phyloP scores from a whole-genome alignment of 1,140 invertebrate genomes.

The Ganaspis sp. region DNA sequence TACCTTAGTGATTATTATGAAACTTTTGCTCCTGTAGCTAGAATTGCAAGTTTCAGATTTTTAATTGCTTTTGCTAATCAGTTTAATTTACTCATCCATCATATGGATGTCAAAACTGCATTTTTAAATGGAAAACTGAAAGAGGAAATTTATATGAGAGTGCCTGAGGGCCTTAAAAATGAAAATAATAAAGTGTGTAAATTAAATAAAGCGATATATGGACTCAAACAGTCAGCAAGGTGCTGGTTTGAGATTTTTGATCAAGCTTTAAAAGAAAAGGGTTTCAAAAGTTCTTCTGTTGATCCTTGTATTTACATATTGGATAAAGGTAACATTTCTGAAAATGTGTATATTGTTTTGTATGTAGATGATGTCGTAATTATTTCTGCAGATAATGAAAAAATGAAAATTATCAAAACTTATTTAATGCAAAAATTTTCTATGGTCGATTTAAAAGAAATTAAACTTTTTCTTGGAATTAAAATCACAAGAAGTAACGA shows the following conservation, averaged over 20 bases:
- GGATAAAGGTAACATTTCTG: conserved; percentile 35
- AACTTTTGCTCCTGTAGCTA: conserved; percentile 46
- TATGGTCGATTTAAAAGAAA: not conserved
- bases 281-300: conserved; percentile 34
- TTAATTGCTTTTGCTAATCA: conserved; percentile 71
- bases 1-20: conserved; percentile 64
- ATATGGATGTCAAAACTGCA: conserved; percentile 64
- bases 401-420: conserved; percentile 47
- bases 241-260: conserved; percentile 48
- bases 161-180: conserved; percentile 3
- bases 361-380: conserved; percentile 47
- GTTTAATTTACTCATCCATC: conserved; percentile 67
- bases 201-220: conserved; percentile 62
- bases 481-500: conserved; percentile 38
- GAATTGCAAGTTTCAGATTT: conserved; percentile 60
- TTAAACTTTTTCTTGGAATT: conserved; percentile 32
- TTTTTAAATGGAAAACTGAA: conserved; percentile 61
- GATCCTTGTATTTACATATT: conserved; percentile 45
- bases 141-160: conserved; percentile 38
- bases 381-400: conserved; percentile 26
- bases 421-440: conserved; percentile 38
- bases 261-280: conserved; percentile 30
- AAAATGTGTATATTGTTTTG: conserved; percentile 55
- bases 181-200: conserved; percentile 35
- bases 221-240: conserved; percentile 51